phyloP scores from a whole-genome alignment of 2,113 vertebrate species.

The Zosterops pallidus region DNA sequence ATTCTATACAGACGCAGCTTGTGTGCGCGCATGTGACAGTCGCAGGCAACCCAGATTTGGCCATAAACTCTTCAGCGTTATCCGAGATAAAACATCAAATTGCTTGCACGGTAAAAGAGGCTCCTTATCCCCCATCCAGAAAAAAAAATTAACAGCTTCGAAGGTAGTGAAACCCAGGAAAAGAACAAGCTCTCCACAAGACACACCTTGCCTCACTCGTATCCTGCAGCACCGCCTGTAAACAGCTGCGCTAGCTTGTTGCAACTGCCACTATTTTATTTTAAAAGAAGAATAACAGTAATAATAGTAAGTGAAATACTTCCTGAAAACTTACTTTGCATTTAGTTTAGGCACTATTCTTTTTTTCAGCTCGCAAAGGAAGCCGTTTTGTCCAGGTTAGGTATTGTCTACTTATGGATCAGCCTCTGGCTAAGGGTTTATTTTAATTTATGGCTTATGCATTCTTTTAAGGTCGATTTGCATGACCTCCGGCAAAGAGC shows the following conservation, averaged over 20 bases:
- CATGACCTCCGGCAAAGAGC: slow-evolving; percentile 90
- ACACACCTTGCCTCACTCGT: slow-evolving; percentile 46
- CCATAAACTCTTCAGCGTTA: slow-evolving; percentile 37
- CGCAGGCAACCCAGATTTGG: slow-evolving; percentile 70
- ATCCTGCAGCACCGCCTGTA: slow-evolving; percentile 49
- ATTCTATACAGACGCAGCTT: slow-evolving; percentile 45
- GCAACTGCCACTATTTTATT: slow-evolving; percentile 56
- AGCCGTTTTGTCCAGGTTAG: slow-evolving; percentile 85
- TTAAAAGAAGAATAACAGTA: slow-evolving; percentile 63
- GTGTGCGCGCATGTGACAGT: slow-evolving; percentile 51
- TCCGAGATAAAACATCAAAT: slow-evolving; percentile 46
- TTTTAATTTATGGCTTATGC: slow-evolving; percentile 96
- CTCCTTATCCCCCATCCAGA: neutral
- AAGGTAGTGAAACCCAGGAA: slow-evolving; percentile 23
- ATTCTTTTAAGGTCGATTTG: slow-evolving; percentile 96
- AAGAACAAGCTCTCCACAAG: slow-evolving; percentile 24
- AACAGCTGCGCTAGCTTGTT: slow-evolving; percentile 32
- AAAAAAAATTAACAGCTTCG: neutral
- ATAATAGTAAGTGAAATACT: slow-evolving; percentile 58
- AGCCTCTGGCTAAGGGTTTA: slow-evolving; percentile 84
- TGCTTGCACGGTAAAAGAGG: slow-evolving; percentile 7
- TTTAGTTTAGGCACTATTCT: slow-evolving; percentile 76
- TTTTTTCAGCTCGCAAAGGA: slow-evolving; percentile 78
- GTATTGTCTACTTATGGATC: slow-evolving; percentile 89
- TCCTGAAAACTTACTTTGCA: slow-evolving; percentile 81